A percentile compares a stretch with the other conserved stretches of the same genome.
These are phyloP conservation scores for Malthinus seriepunctatus DNA, from an alignment of 2,888 invertebrate genomes.

Conservation along the genomic window DNA sequence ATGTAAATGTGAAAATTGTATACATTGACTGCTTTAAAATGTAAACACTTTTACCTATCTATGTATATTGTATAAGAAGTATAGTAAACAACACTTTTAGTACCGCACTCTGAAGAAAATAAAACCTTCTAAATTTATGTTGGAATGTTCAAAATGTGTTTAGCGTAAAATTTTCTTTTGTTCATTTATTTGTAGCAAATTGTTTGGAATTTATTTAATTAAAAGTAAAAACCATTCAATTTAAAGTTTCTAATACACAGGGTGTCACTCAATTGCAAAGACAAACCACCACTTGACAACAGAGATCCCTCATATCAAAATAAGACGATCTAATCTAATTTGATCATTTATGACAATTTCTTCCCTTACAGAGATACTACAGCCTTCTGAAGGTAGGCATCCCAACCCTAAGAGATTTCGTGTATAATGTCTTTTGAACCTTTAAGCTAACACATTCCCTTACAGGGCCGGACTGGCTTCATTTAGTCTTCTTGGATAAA, in stretches of 20 bases:
- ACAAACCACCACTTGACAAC: too few relatives aligned
- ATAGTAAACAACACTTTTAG: constrained; percentile 10
- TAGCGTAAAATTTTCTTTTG: constrained; percentile 12
- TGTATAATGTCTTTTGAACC: too few relatives aligned
- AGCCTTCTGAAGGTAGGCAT: too few relatives aligned
- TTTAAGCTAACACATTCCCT: too few relatives aligned
- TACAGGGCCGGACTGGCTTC: too few relatives aligned
- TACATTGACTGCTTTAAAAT: constrained; percentile 25
- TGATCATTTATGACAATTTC: too few relatives aligned
- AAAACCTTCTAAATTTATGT: constrained; percentile 19
- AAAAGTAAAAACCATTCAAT: not conserved
- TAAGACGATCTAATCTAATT: too few relatives aligned
- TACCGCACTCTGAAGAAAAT: constrained; percentile 12
- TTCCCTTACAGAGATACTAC: too few relatives aligned
- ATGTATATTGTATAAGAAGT: constrained; percentile 21
- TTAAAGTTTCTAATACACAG: not conserved
- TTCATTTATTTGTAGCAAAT: constrained; percentile 6
- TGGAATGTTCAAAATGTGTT: constrained; percentile 21
- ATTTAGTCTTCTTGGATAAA: too few relatives aligned
- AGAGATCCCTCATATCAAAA: too few relatives aligned
- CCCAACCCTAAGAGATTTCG: too few relatives aligned
- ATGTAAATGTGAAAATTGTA: not conserved
- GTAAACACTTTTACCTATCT: not conserved
- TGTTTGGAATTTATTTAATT: constrained; percentile 6
- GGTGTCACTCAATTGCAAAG: not conserved